Percentiles rank a stretch among this genome's conserved stretches.
Conservation (phyloP, 1,140 invertebrate species). For the Zaprionus ghesquierei region DNA sequence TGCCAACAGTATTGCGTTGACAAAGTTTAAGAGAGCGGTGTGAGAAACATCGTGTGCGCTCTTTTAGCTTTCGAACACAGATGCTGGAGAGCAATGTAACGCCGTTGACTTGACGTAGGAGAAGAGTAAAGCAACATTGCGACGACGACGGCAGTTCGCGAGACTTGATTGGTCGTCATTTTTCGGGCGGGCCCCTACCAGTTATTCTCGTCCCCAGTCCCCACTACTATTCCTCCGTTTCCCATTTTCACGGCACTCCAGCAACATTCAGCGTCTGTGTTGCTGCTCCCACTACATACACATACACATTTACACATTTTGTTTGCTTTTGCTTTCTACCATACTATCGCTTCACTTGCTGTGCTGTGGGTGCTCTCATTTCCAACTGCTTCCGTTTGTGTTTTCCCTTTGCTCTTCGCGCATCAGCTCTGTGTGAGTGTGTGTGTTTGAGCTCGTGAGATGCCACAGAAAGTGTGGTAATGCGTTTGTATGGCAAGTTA, state of each 20-base stretch:
- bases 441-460: no score
- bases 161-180: slow-evolving; percentile 67
- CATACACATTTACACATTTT: slow-evolving; percentile 49
- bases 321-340: slow-evolving; percentile 34
- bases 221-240: neutral
- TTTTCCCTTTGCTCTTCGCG: neutral
- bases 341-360: neutral
- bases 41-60: slow-evolving; percentile 3
- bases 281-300: slow-evolving; percentile 27
- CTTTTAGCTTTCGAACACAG: slow-evolving; percentile 23
- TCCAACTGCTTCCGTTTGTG: no score
- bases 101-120: slow-evolving; percentile 14
- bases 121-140: slow-evolving; percentile 65
- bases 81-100: slow-evolving; percentile 22
- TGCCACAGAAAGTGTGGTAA: slow-evolving; percentile 20
- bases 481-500: slow-evolving; percentile 49
- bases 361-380: neutral
- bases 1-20: slow-evolving; percentile 3
- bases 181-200: slow-evolving; percentile 34
- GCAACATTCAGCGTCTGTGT: slow-evolving; percentile 8
- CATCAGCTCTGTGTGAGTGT: slow-evolving; percentile 27
- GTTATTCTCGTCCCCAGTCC: slow-evolving; percentile 8
- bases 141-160: slow-evolving; percentile 41
- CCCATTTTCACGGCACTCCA: neutral
- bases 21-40: slow-evolving; percentile 19